Evolutionary conservation across 1,140 invertebrate genomes (phyloP).

Genomic region (Medauroidea extradentata): DNA sequence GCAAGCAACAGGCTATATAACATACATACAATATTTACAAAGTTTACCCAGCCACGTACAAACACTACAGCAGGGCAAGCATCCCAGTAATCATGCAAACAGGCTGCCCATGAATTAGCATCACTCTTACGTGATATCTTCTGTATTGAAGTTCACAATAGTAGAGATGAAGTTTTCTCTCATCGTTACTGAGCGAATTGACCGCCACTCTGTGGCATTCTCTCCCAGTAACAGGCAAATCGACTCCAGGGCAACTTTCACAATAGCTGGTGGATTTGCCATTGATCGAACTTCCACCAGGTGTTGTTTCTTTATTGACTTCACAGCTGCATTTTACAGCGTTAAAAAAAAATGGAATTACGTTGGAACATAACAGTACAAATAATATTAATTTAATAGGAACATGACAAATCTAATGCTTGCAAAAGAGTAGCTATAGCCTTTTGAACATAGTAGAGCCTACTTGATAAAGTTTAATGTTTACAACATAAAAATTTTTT

Average conservation of each 20-base stretch:
- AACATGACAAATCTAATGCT: no score
- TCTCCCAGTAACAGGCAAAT: slow-evolving; percentile 92
- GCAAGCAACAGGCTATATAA: no score
- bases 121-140: slow-evolving; percentile 56
- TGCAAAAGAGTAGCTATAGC: no score
- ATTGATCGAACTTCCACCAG: slow-evolving; percentile 64
- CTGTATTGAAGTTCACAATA: slow-evolving; percentile 67
- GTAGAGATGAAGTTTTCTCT: slow-evolving; percentile 65
- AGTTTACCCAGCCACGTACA: not conserved
- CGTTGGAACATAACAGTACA: no score
- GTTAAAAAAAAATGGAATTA: not conserved
- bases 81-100: no score
- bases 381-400: no score
- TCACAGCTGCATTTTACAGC: slow-evolving; percentile 51
- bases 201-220: slow-evolving; percentile 88
- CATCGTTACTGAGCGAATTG: slow-evolving; percentile 74
- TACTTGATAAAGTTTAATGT: no score
- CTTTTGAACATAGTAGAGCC: no score
- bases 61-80: not conserved
- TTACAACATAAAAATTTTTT: no score
- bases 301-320: slow-evolving; percentile 67
- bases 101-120: no score
- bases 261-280: slow-evolving; percentile 59
- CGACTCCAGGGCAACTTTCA: slow-evolving; percentile 86
- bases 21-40: not conserved